Conservation (phyloP, 2,113 vertebrate genomes). For the Trogon melanurus region DNA sequence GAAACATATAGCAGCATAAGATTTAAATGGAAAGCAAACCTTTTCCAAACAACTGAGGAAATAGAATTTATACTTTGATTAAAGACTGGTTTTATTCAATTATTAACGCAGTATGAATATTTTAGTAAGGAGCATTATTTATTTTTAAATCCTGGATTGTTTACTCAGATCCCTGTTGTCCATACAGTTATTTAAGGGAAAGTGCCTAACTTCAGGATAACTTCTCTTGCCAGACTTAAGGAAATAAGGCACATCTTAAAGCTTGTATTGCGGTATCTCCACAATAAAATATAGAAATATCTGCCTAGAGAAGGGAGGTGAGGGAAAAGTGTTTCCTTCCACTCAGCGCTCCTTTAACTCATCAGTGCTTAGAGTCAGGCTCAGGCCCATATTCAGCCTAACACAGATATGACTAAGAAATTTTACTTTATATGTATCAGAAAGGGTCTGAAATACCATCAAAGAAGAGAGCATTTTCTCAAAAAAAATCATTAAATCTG, state of each 20-base stretch:
- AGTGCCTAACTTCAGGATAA: neutral
- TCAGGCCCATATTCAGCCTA: neutral
- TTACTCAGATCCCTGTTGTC: neutral
- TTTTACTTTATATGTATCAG: neutral
- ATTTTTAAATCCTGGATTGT: neutral
- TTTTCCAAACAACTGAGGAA: neutral
- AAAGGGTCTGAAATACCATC: neutral
- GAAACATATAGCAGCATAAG: neutral
- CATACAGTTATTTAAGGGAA: neutral
- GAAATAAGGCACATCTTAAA: neutral
- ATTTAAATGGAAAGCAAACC: neutral
- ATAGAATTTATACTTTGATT: conserved; percentile 4
- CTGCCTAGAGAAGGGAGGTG: neutral
- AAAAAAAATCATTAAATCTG: neutral
- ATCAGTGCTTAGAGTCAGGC: neutral
- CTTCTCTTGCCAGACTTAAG: neutral
- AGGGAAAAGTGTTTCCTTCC: neutral
- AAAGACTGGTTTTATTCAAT: neutral
- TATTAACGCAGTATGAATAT: neutral
- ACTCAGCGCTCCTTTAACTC: neutral
- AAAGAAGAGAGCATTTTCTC: neutral
- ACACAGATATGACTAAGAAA: neutral
- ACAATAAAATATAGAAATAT: neutral
- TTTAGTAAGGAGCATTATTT: neutral
- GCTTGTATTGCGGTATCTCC: neutral